Evolutionary conservation across 1,140 invertebrate species (phyloP), one percentile per base, ranked within the genome.

Genomic region (Heliconius nattereri): DNA sequence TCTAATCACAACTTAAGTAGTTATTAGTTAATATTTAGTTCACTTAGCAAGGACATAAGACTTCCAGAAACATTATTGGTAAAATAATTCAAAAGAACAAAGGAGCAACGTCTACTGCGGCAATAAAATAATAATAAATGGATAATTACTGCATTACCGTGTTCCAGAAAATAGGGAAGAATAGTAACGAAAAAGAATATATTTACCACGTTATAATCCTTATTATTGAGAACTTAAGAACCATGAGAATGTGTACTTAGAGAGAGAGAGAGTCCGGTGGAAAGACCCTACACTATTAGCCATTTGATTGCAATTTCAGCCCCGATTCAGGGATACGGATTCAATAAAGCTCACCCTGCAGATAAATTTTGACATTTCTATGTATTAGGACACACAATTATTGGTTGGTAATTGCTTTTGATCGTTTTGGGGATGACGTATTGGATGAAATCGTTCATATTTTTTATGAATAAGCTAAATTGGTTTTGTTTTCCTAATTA

Each of bases 91-190:
- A 79, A 70, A 79, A 85, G 83, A 66, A 91, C 88, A 91, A 90
- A 82, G 82, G 83, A 80, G 40, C 76, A 71, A 72, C 80, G 74
- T 84, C 85, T 76, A 78, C 79, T 76, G 77, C 72, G 82, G 86
- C 90, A 88, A 94, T 94, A 91, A 93, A 92, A 91, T 91, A 91
- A 93, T 92, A 94, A 93, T 93, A 92, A 92, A 93, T 85, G 90
- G 89, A 91, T 91, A 92, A 93, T 88, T 86, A 89, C 87, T 93
- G 88, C 92, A 93, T 94, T 94, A 94, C 85, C 76, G 81, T 82
- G 83, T 82, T 75, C 71, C 49, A 66, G 83, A 83, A 80, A 78
- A 77, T 76, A 78, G 81, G 82, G 80, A 82, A 57, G 74, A 72
- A 54, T 79, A 66, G 70, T 84, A 78, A 76, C 73, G 71, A 76